phyloP scores from a whole-genome alignment of 2,888 invertebrate genomes.

The Hartigia nigra region DNA sequence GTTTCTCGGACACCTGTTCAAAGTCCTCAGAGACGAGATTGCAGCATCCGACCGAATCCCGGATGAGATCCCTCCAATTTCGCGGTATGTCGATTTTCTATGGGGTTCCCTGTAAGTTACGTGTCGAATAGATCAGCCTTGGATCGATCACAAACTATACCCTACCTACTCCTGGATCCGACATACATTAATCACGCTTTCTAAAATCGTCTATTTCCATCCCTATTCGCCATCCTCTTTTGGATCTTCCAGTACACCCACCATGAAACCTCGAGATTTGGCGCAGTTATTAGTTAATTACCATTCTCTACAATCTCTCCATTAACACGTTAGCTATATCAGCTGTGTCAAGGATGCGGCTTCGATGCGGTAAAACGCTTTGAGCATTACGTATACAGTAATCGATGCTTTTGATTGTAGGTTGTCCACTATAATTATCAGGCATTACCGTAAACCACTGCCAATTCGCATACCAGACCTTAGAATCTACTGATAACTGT shows the following conservation, averaged over 20 bases:
- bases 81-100: constrained; percentile 9
- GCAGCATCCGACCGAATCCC: neutral
- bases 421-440: neutral
- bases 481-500: too few relatives aligned
- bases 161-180: neutral
- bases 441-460: neutral
- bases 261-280: neutral
- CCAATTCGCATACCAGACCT: neutral
- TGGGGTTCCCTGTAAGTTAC: neutral
- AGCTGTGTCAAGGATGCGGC: neutral
- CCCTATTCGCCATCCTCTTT: neutral
- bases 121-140: neutral
- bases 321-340: constrained; percentile 18
- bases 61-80: constrained; percentile 7
- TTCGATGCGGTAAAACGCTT: neutral
- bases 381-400: neutral
- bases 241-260: neutral
- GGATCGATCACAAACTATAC: neutral
- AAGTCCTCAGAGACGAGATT: neutral
- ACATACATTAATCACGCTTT: constrained; percentile 10
- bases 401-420: neutral
- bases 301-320: constrained; percentile 20
- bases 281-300: constrained; percentile 25
- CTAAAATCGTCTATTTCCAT: neutral
- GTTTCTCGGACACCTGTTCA: neutral